phyloP scores from a whole-genome alignment of 92 coral and sea anemone genomes.

The Scolanthus callimorphus region DNA sequence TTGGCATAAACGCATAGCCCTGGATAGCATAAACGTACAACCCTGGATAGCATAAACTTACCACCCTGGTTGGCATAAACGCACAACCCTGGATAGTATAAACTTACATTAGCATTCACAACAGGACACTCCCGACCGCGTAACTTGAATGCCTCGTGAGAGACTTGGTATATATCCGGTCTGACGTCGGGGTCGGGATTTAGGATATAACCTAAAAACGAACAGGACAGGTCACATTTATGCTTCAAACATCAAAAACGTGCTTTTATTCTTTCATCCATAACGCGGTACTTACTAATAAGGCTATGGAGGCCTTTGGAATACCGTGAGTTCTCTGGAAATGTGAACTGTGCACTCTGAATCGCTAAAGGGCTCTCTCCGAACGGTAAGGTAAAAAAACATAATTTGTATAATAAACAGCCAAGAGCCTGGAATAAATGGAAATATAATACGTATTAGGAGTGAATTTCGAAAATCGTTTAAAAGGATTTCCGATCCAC shows the following conservation, averaged over 20 bases:
- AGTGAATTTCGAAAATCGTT: too few species aligned
- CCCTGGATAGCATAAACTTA: too few species aligned
- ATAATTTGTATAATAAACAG: conserved; percentile 88
- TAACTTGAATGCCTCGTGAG: conserved; percentile 76
- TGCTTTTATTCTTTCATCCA: too few species aligned
- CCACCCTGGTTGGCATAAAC: too few species aligned
- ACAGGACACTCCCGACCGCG: conserved; percentile 86
- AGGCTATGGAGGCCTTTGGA: conserved; percentile 77
- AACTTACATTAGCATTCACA: conserved; percentile 51
- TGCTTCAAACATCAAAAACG: too few species aligned
- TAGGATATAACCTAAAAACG: conserved; percentile 63
- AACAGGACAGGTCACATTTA: too few species aligned
- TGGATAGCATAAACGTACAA: too few species aligned
- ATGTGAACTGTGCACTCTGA: conserved; percentile 94
- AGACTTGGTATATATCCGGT: conserved; percentile 90
- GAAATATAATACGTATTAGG: too few species aligned
- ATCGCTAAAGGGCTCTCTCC: conserved; percentile 98
- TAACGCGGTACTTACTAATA: conserved; percentile 88
- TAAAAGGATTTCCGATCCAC: too few species aligned
- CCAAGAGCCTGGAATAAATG: conserved; percentile 99
- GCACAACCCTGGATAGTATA: too few species aligned
- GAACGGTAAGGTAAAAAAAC: conserved; percentile 90
- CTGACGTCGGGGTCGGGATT: conserved; percentile 91
- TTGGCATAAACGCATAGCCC: too few species aligned
- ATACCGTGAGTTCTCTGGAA: conserved; percentile 92